phyloP scores from a whole-genome alignment of 2,888 invertebrate species.

The Nebria salina region DNA sequence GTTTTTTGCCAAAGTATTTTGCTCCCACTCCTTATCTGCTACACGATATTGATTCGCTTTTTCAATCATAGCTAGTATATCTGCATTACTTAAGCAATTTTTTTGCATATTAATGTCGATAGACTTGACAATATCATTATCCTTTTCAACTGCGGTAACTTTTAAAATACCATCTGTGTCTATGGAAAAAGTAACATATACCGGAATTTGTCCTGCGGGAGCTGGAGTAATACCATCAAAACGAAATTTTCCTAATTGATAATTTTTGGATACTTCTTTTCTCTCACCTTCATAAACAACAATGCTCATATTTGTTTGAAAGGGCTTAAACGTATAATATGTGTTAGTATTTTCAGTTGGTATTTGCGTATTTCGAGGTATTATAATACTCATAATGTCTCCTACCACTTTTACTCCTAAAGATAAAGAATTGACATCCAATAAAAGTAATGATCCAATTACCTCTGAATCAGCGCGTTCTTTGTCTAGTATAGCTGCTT shows the following conservation, averaged over 20 bases:
- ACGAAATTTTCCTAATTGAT: conserved; percentile 91
- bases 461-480: conserved; percentile 75
- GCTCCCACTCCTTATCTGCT: conserved; percentile 32
- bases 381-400: conserved; percentile 90
- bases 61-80: conserved; percentile 26
- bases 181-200: conserved; percentile 80
- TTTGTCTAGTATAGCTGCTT: conserved; percentile 88
- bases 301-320: conserved; percentile 90
- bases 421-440: conserved; percentile 88
- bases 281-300: conserved; percentile 89
- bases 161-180: conserved; percentile 94
- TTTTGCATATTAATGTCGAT: conserved; percentile 29
- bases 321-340: conserved; percentile 92
- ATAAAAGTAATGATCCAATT: conserved; percentile 84
- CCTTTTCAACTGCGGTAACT: conserved; percentile 84
- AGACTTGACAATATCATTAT: conserved; percentile 1
- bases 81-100: conserved; percentile 23
- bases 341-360: conserved; percentile 91
- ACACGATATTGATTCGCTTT: conserved; percentile 14
- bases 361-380: conserved; percentile 93
- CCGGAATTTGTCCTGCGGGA: conserved; percentile 83
- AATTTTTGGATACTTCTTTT: conserved; percentile 89
- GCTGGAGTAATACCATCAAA: conserved; percentile 92
- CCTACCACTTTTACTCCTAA: conserved; percentile 86
- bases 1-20: conserved; percentile 12